A percentile compares a stretch with the other conserved stretches of the same genome.
phyloP scores from a whole-genome alignment of 1,140 invertebrate species.

The Idris sp. region DNA sequence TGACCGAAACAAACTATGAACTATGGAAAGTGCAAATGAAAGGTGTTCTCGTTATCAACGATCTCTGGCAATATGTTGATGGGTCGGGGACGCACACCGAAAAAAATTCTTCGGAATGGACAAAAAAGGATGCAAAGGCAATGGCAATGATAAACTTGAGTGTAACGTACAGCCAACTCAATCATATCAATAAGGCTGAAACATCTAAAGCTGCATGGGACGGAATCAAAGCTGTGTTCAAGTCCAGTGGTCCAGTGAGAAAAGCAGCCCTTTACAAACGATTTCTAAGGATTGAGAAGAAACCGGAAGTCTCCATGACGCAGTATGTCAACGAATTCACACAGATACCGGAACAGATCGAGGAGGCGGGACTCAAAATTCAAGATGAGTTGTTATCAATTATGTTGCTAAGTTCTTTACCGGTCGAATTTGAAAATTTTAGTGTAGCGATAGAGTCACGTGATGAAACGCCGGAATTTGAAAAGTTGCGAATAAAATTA shows the following conservation, averaged over 20 bases:
- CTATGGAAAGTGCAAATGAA: constrained; percentile 41
- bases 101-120: constrained; percentile 19
- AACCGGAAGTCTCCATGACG: background rate
- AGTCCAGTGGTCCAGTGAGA: background rate
- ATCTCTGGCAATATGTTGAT: constrained; percentile 29
- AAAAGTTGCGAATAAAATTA: constrained; percentile 18
- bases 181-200: background rate
- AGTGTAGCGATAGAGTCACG: constrained; percentile 23
- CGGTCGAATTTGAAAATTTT: constrained; percentile 25
- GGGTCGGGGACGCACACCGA: constrained; percentile 6
- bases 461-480: constrained; percentile 2
- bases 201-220: background rate
- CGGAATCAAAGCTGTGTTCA: background rate
- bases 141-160: constrained; percentile 23
- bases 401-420: constrained; percentile 22
- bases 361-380: constrained; percentile 13
- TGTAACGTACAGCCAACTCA: constrained; percentile 1
- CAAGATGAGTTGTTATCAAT: constrained; percentile 24
- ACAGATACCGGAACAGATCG: constrained; percentile 15
- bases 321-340: constrained; percentile 10
- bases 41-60: constrained; percentile 36
- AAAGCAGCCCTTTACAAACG: constrained; percentile 3
- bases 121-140: constrained; percentile 22
- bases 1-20: constrained; percentile 35
- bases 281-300: constrained; percentile 1